These are phyloP conservation scores for Geococcyx californianus DNA, from an alignment of 2,113 vertebrate species.

Conservation along the genomic window DNA sequence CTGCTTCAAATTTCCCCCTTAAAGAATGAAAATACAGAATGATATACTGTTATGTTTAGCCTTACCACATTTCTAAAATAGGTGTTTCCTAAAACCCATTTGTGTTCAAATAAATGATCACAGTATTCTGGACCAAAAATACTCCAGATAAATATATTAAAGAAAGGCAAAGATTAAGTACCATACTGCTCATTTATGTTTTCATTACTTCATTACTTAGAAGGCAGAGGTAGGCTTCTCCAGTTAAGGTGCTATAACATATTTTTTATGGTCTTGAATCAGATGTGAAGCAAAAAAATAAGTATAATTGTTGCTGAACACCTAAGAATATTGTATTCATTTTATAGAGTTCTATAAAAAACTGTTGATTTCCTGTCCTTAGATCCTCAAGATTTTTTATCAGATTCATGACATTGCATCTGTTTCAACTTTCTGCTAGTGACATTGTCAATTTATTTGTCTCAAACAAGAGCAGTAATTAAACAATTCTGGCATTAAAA, in stretches of 20 bases:
- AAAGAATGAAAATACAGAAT: neutral
- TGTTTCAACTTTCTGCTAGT: neutral
- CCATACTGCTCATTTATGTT: neutral
- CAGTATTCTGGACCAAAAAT: neutral
- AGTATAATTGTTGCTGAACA: neutral
- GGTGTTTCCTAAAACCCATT: neutral
- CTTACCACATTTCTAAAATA: neutral
- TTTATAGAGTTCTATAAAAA: neutral
- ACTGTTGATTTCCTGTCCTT: neutral
- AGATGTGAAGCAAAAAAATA: neutral
- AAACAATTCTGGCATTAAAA: neutral
- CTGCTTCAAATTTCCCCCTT: neutral
- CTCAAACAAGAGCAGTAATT: neutral
- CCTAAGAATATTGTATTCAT: neutral
- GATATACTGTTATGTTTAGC: neutral
- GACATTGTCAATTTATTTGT: neutral
- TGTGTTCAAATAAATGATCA: neutral
- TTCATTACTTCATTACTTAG: neutral
- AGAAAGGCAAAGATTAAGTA: neutral
- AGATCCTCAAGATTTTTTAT: neutral
- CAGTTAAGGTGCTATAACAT: neutral
- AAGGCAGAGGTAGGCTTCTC: neutral
- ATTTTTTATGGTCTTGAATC: neutral
- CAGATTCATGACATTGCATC: neutral
- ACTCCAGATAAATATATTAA: neutral